Evolutionary conservation across 2,888 invertebrate species (phyloP).

Genomic region (Tipula helvola): DNA sequence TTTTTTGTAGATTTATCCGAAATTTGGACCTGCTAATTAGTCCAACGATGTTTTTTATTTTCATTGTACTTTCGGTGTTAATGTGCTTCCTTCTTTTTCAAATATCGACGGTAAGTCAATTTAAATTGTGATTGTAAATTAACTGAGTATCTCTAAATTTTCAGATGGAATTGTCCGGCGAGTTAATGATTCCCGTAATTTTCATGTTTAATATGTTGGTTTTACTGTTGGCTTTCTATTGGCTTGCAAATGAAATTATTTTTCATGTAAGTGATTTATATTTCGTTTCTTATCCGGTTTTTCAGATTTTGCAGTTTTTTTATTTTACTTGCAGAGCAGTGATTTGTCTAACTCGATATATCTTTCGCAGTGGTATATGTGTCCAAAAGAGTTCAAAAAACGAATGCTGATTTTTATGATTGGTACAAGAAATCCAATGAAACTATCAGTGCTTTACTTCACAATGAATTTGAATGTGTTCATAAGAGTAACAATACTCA

Average conservation of each 20-base stretch:
- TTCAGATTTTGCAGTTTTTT: too few relatives aligned
- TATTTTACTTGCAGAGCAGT: not conserved
- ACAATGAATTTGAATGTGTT: not conserved
- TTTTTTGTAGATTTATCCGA: not conserved
- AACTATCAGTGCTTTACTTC: not conserved
- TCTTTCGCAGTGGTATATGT: conserved; percentile 9
- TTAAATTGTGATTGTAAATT: not conserved
- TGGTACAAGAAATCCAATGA: conserved; percentile 10
- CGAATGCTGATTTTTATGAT: conserved; percentile 9
- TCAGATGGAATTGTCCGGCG: not conserved
- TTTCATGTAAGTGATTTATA: not conserved
- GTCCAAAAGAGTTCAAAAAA: conserved; percentile 6
- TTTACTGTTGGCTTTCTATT: conserved; percentile 13
- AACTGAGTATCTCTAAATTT: not conserved
- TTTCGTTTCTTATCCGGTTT: too few relatives aligned
- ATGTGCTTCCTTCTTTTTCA: conserved; percentile 12
- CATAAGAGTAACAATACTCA: not conserved
- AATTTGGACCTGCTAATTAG: conserved; percentile 6
- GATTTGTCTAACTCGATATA: conserved; percentile 11
- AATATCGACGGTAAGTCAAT: not conserved
- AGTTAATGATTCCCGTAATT: not conserved
- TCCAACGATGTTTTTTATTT: conserved; percentile 11
- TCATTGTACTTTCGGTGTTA: conserved; percentile 12
- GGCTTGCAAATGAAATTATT: conserved; percentile 13
- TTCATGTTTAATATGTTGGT: conserved; percentile 12